Conservation (phyloP, 1,140 invertebrate species). For the Lordiphosa clarofinis region DNA sequence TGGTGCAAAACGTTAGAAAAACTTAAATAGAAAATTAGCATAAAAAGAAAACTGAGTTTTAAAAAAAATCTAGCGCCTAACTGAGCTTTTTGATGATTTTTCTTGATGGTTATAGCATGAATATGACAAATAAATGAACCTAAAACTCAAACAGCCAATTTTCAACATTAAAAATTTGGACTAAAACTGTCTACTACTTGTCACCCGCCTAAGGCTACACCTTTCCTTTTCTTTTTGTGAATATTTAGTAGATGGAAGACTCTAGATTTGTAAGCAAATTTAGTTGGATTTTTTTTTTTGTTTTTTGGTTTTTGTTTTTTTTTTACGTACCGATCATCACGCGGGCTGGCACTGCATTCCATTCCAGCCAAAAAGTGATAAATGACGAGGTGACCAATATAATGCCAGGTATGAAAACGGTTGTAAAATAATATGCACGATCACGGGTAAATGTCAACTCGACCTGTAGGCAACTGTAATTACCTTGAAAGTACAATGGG, state of each 20-base stretch:
- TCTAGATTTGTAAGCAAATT: slow-evolving; percentile 5
- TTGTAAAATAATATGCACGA: slow-evolving; percentile 97
- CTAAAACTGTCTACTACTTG: slow-evolving; percentile 30
- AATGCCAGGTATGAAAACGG: slow-evolving; percentile 96
- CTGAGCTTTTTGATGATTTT: slow-evolving; percentile 7
- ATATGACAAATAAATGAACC: slow-evolving; percentile 29
- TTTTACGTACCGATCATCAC: slow-evolving; percentile 91
- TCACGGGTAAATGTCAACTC: slow-evolving; percentile 95
- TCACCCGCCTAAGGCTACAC: slow-evolving; percentile 25
- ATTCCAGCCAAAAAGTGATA: slow-evolving; percentile 94
- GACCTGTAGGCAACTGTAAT: slow-evolving; percentile 96
- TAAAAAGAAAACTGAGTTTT: slow-evolving; percentile 22
- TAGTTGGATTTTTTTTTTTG: slow-evolving; percentile 9
- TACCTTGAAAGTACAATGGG: slow-evolving; percentile 84
- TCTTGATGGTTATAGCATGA: slow-evolving; percentile 21
- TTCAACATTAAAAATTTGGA: slow-evolving; percentile 11
- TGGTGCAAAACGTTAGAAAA: slow-evolving; percentile 31
- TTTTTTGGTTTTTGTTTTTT: slow-evolving; percentile 20
- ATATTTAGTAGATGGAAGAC: not conserved
- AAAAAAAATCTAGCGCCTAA: slow-evolving; percentile 34
- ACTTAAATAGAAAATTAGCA: slow-evolving; percentile 28
- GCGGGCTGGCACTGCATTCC: slow-evolving; percentile 96
- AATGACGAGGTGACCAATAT: slow-evolving; percentile 97
- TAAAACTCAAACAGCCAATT: slow-evolving; percentile 21
- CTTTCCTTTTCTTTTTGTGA: slow-evolving; percentile 13